Percentiles rank a stretch among this genome's conserved stretches.
phyloP scores from a whole-genome alignment of 2,797 vertebrate species.

The Trichosurus vulpecula region DNA sequence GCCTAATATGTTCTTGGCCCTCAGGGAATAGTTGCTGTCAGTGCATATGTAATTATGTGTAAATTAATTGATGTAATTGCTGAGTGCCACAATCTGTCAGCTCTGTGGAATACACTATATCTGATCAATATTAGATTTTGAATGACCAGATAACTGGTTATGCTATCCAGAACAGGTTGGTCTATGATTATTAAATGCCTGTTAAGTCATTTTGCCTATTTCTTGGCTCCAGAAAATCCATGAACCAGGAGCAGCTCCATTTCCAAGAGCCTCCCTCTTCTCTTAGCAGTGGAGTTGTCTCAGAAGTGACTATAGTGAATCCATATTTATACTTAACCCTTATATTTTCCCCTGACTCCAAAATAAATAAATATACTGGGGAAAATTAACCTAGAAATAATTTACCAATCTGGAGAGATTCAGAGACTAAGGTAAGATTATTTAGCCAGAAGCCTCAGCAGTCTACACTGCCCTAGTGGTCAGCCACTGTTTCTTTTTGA shows the following conservation, averaged over 20 bases:
- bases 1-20: background rate
- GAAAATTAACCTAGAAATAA: conserved; percentile 17
- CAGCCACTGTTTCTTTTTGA: background rate
- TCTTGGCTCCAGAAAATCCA: background rate
- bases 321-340: background rate
- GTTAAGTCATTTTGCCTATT: conserved; percentile 19
- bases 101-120: conserved; percentile 20
- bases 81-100: conserved; percentile 48
- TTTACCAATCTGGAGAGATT: background rate
- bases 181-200: conserved; percentile 3
- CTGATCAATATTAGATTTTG: conserved; percentile 52
- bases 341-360: conserved; percentile 16
- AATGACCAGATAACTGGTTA: conserved; percentile 20
- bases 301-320: background rate
- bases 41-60: conserved; percentile 3
- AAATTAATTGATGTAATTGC: conserved; percentile 58
- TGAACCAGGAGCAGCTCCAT: background rate
- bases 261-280: background rate
- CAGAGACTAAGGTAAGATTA: conserved; percentile 17
- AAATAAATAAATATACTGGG: background rate
- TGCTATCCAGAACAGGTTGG: background rate
- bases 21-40: conserved; percentile 12
- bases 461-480: conserved; percentile 8
- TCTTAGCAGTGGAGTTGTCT: background rate
- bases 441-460: conserved; percentile 34